Percentiles rank a stretch among this genome's conserved stretches.
phyloP scores from a whole-genome alignment of 2,797 vertebrate species.

The Silurus aristotelis region DNA sequence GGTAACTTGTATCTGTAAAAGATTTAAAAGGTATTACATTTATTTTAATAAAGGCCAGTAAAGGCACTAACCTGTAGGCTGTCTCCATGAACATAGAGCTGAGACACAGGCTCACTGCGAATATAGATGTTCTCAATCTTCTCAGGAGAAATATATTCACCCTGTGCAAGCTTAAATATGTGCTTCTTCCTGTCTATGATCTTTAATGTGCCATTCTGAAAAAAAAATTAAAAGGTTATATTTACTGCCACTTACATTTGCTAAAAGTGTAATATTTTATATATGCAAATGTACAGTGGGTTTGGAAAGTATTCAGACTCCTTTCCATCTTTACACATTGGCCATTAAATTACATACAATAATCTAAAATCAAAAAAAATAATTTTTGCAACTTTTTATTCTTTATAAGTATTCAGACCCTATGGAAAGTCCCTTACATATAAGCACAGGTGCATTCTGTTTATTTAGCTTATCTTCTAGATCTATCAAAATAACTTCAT shows the following conservation, averaged over 20 bases:
- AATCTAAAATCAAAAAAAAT: background rate
- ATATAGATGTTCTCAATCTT: conserved; percentile 99
- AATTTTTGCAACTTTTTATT: background rate
- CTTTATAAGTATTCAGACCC: background rate
- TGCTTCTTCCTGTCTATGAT: conserved; percentile 98
- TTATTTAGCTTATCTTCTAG: background rate
- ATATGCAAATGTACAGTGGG: background rate
- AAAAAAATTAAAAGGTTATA: conserved; percentile 24
- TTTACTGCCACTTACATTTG: background rate
- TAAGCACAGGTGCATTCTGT: background rate
- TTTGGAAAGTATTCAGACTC: background rate
- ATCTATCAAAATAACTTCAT: too few relatives aligned
- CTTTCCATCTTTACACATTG: background rate
- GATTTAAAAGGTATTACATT: background rate
- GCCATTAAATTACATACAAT: background rate
- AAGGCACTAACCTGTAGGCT: conserved; percentile 86
- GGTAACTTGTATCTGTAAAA: background rate
- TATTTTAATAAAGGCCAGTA: background rate
- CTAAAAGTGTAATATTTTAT: background rate
- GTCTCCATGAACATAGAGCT: conserved; percentile 93
- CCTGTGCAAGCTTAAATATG: conserved; percentile 98
- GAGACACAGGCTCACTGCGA: conserved; percentile 89
- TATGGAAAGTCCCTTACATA: background rate
- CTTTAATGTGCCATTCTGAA: conserved; percentile 91
- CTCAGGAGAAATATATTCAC: conserved; percentile 96